Percentiles rank a stretch among this genome's conserved stretches.
These are phyloP conservation scores for Pionites leucogaster DNA, from an alignment of 2,113 vertebrate genomes.

Conservation along the genomic window DNA sequence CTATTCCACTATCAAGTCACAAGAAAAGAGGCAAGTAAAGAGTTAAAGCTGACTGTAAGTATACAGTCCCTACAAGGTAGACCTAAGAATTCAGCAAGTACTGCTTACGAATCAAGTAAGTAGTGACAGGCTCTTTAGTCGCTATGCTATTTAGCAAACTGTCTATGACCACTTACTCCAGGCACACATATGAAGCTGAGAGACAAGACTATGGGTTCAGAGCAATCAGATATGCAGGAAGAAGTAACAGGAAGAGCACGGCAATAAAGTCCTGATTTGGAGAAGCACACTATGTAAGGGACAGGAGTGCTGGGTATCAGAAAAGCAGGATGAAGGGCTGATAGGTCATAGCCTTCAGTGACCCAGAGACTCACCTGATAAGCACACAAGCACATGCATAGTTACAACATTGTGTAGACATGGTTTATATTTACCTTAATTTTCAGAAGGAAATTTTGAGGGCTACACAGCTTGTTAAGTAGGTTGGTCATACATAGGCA, in stretches of 20 bases:
- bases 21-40: neutral
- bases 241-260: neutral
- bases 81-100: neutral
- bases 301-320: neutral
- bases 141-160: neutral
- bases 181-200: neutral
- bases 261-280: neutral
- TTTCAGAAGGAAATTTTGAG: neutral
- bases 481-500: neutral
- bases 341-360: neutral
- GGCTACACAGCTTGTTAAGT: neutral
- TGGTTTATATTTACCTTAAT: neutral
- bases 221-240: neutral
- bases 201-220: neutral
- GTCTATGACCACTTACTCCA: neutral
- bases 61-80: neutral
- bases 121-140: neutral
- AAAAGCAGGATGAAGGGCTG: neutral
- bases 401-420: rapidly evolving
- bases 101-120: neutral
- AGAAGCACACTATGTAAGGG: neutral
- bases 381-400: neutral
- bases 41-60: neutral
- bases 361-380: neutral
- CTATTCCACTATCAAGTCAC: neutral